Evolutionary conservation across 2,888 invertebrate genomes (phyloP).

Genomic region (Emesis russula): DNA sequence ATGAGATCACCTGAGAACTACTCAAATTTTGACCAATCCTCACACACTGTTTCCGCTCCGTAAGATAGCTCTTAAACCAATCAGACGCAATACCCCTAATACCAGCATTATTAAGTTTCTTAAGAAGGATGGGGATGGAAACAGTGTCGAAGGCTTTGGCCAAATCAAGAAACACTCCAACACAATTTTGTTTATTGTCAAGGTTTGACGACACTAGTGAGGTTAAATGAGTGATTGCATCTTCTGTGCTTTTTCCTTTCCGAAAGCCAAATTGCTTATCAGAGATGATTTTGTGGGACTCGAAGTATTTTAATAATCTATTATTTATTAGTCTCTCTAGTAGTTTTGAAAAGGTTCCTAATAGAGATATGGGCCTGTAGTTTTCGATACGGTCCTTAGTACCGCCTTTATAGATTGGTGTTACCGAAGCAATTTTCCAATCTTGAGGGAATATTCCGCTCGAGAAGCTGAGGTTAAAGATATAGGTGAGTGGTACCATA

Average conservation of each 20-base stretch:
- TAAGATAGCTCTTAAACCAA: slow-evolving; percentile 54
- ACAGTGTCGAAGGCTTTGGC: too few relatives aligned
- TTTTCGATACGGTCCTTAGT: neutral
- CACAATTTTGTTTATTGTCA: neutral
- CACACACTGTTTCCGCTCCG: slow-evolving; percentile 37
- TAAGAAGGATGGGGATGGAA: neutral
- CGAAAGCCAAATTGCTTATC: neutral
- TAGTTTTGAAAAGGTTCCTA: neutral
- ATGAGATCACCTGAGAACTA: neutral
- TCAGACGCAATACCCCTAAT: slow-evolving; percentile 49
- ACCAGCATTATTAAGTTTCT: slow-evolving; percentile 34
- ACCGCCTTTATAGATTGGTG: neutral
- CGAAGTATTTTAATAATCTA: neutral
- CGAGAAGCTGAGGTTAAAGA: neutral
- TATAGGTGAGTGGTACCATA: neutral
- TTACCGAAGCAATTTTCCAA: neutral
- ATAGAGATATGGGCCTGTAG: neutral
- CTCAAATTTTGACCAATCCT: slow-evolving; percentile 35
- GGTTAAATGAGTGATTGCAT: neutral
- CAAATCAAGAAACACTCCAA: too few relatives aligned
- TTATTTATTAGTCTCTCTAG: neutral
- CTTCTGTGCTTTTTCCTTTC: neutral
- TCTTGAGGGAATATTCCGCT: neutral
- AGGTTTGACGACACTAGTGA: neutral
- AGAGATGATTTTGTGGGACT: neutral